Evolutionary conservation across 2,888 invertebrate species (phyloP).

Genomic region (Andrena fulva): DNA sequence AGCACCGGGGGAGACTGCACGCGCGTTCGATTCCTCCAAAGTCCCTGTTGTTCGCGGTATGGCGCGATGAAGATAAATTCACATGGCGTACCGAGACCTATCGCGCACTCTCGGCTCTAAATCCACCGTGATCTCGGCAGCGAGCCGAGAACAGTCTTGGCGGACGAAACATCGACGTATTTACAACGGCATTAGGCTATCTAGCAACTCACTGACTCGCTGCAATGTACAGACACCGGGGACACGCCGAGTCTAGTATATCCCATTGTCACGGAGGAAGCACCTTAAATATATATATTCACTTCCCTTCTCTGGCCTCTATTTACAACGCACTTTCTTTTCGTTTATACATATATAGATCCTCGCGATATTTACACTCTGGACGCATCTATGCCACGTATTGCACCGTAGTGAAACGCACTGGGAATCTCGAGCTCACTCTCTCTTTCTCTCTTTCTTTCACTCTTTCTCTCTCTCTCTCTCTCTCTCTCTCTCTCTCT

Average conservation of each 20-base stretch:
- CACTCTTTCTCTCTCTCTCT: no score
- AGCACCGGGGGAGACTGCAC: slow-evolving; percentile 14
- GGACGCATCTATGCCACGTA: slow-evolving; percentile 70
- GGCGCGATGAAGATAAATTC: slow-evolving; percentile 33
- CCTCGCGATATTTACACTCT: slow-evolving; percentile 70
- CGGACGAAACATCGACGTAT: slow-evolving; percentile 50
- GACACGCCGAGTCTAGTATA: slow-evolving; percentile 26
- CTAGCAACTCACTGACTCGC: slow-evolving; percentile 59
- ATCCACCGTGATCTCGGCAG: slow-evolving; percentile 45
- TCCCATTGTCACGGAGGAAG: slow-evolving; percentile 43
- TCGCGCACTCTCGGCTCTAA: slow-evolving; percentile 45
- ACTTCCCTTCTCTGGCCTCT: slow-evolving; percentile 31
- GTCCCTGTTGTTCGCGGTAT: slow-evolving; percentile 8
- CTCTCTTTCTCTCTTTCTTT: no score
- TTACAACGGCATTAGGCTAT: slow-evolving; percentile 69
- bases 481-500: neutral
- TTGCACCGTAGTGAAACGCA: slow-evolving; percentile 65
- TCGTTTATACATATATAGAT: slow-evolving; percentile 30
- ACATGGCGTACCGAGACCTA: slow-evolving; percentile 47
- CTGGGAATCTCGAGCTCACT: slow-evolving; percentile 12
- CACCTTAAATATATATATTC: slow-evolving; percentile 67
- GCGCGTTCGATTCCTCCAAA: slow-evolving; percentile 24
- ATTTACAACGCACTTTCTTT: slow-evolving; percentile 34
- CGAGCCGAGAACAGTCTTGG: slow-evolving; percentile 30
- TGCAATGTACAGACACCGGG: slow-evolving; percentile 56